phyloP scores from a whole-genome alignment of 2,888 invertebrate species.

The Eupithecia abbreviata region DNA sequence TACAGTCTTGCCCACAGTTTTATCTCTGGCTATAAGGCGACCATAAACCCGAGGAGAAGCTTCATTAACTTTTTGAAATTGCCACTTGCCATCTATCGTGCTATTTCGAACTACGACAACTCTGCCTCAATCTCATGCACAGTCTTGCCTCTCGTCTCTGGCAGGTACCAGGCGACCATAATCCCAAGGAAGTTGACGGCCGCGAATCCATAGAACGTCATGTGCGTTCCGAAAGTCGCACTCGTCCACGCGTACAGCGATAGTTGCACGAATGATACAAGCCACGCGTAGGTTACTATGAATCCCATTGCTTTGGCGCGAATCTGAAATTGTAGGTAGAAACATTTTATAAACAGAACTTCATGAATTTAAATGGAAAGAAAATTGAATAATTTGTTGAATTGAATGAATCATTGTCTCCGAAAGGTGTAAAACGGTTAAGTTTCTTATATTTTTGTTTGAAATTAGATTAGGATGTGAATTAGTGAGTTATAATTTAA shows the following conservation, averaged over 20 bases:
- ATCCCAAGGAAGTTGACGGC: slow-evolving; percentile 59
- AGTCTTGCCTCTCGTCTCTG: slow-evolving; percentile 73
- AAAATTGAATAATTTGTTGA: no score
- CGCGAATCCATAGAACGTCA: slow-evolving; percentile 65
- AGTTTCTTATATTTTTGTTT: no score
- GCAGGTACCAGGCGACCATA: slow-evolving; percentile 60
- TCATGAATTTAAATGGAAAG: no score
- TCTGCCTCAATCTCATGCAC: slow-evolving; percentile 60
- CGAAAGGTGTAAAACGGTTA: no score
- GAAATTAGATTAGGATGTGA: no score
- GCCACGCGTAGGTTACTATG: slow-evolving; percentile 67
- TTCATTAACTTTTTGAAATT: neutral
- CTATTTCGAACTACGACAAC: slow-evolving; percentile 17
- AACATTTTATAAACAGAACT: neutral
- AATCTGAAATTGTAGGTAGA: slow-evolving; percentile 51
- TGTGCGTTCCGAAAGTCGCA: slow-evolving; percentile 49
- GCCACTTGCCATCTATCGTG: neutral
- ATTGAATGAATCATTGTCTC: no score
- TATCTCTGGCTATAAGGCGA: neutral
- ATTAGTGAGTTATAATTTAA: no score
- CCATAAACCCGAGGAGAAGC: neutral
- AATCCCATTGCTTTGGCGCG: slow-evolving; percentile 66
- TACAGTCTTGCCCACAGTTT: neutral
- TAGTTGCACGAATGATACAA: slow-evolving; percentile 58
- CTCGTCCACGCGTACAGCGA: slow-evolving; percentile 48